Evolutionary conservation across 1,140 invertebrate genomes (phyloP).

Genomic region (Meteorus sp.): DNA sequence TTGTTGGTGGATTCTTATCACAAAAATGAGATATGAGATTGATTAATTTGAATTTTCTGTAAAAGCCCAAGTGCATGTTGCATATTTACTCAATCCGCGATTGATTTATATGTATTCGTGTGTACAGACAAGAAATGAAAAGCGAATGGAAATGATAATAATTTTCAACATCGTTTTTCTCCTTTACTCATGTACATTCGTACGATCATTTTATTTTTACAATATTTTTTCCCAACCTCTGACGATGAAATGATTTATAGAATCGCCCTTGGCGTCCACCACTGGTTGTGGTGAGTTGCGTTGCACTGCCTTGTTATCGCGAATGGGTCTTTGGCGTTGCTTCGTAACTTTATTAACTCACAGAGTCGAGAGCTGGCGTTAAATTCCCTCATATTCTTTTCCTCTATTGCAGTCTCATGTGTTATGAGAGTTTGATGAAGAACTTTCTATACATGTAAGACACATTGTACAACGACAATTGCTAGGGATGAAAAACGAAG

Average conservation of each 20-base stretch:
- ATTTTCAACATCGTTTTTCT: too few species aligned
- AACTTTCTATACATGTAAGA: slow-evolving; percentile 6
- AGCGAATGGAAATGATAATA: too few species aligned
- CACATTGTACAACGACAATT: background rate
- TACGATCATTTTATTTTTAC: too few species aligned
- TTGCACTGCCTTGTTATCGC: slow-evolving; percentile 35
- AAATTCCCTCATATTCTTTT: slow-evolving; percentile 1
- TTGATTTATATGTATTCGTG: too few species aligned
- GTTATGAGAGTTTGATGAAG: slow-evolving; percentile 15
- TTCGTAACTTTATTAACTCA: slow-evolving; percentile 41
- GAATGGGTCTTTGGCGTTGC: slow-evolving; percentile 22
- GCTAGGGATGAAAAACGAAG: too few species aligned
- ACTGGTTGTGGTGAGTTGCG: slow-evolving; percentile 24
- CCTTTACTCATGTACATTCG: too few species aligned
- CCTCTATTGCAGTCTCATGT: background rate
- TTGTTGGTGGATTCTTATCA: background rate
- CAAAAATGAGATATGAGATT: too few species aligned
- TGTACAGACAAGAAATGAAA: background rate
- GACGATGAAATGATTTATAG: slow-evolving; percentile 36
- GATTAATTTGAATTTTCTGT: too few species aligned
- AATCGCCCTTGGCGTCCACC: slow-evolving; percentile 29
- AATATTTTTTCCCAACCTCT: slow-evolving; percentile 2
- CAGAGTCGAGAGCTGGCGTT: slow-evolving; percentile 19
- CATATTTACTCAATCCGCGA: too few species aligned
- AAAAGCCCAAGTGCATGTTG: too few species aligned